Base-by-base conservation (phyloP, 2,797 vertebrate species). In the Kryptopterus vitreolus region DNA sequence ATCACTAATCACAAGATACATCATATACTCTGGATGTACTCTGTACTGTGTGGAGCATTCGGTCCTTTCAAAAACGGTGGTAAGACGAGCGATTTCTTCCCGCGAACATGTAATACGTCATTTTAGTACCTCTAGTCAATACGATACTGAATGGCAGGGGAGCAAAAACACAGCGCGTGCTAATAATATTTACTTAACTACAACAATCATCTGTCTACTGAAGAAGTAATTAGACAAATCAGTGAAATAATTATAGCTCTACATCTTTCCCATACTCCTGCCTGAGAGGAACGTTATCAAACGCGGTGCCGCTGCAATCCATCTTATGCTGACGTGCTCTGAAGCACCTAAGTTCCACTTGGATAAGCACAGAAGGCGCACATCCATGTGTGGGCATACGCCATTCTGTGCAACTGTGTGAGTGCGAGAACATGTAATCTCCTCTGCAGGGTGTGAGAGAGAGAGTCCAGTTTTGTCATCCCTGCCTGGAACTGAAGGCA, bases 401-500 rank as follows among this genome's bases (percentile, higher is more conserved):
- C 76, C 79, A 78, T 81, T 82, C 35, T 18, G 77, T 81, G 71
- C 55, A 33, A 53, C 63, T 80, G 76, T 76, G 76, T 79, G 77
- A 65, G 75, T 83, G 82, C 43, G 82, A 78, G 72, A 68, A 78
- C 81, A 71, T 81, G 82, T 79, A 85, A 87, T 87, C 86, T 87
- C 81, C 82, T 82, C 76, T 6, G 58, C 52, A 31, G 82, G 83
- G 83, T 87, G 83, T 84, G 86, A 82, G 81, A 81, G 85, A 87
- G 83, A 79, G 83, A 86, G 89, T 87, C 87, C 88, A 85, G 86
- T 85, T 86, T 86, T 86, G 80, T 88, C 84, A 85, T 85, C 87
- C 79, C 83, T 85, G 85, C 79, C 86, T 88, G 86, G 89, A 88
- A 87, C 89, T 91, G 86, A 84, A 85, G 86, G 85, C 81, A 80